Percentiles rank a stretch among this genome's conserved stretches.
phyloP scores from a whole-genome alignment of 2,888 invertebrate genomes.

The Escarpia spicata region DNA sequence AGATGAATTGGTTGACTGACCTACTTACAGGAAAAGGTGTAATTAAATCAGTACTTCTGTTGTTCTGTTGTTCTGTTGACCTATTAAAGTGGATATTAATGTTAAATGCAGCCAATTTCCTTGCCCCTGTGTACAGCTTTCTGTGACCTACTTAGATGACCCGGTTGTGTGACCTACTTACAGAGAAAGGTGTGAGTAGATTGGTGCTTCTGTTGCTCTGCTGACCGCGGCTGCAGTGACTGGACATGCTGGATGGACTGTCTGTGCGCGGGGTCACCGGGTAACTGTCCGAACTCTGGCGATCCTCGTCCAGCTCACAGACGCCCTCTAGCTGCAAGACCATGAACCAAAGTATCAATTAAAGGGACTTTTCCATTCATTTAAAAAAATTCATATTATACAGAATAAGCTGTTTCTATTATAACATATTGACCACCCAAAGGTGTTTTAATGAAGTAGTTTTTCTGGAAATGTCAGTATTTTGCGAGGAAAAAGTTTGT shows the following conservation, averaged over 20 bases:
- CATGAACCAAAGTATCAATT: background rate
- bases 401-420: too few relatives aligned
- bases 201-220: constrained; percentile 23
- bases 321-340: background rate
- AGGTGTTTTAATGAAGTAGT: too few relatives aligned
- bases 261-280: constrained; percentile 22
- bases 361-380: background rate
- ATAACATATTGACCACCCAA: too few relatives aligned
- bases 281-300: background rate
- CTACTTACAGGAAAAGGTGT: background rate
- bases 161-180: constrained; percentile 27
- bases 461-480: too few relatives aligned
- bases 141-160: background rate
- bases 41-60: too few relatives aligned
- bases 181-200: constrained; percentile 37
- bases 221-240: constrained; percentile 22
- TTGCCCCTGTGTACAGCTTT: too few relatives aligned
- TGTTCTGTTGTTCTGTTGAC: too few relatives aligned
- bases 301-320: background rate
- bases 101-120: too few relatives aligned
- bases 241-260: constrained; percentile 25
- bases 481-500: too few relatives aligned
- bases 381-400: too few relatives aligned
- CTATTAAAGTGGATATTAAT: too few relatives aligned
- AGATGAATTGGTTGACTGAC: background rate